Evolutionary conservation across 2,888 invertebrate genomes (phyloP).

Genomic region (Spodoptera picta): DNA sequence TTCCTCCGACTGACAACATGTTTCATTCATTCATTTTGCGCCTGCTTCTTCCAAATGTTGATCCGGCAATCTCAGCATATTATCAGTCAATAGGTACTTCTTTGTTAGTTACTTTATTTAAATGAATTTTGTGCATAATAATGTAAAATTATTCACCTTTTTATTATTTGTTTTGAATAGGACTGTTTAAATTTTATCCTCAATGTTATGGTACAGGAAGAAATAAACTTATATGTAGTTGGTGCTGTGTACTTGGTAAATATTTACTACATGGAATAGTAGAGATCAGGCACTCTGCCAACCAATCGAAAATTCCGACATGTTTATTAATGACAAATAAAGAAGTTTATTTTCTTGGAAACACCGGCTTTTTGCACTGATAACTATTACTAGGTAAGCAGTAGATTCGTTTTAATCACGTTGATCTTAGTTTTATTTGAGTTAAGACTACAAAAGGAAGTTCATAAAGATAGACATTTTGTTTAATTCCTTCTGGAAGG

Average conservation of each 20-base stretch:
- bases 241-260: slow-evolving; percentile 40
- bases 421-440: slow-evolving; percentile 12
- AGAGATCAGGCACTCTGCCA: slow-evolving; percentile 54
- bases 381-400: slow-evolving; percentile 21
- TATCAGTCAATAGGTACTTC: slow-evolving; percentile 14
- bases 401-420: slow-evolving; percentile 22
- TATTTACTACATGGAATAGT: slow-evolving; percentile 47
- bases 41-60: too few relatives aligned
- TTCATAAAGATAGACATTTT: slow-evolving; percentile 13
- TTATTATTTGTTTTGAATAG: too few relatives aligned
- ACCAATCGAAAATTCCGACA: slow-evolving; percentile 25
- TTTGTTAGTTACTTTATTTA: slow-evolving; percentile 6
- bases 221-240: slow-evolving; percentile 36
- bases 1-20: slow-evolving; percentile 4
- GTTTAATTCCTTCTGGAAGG: slow-evolving; percentile 3
- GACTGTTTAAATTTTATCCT: slow-evolving; percentile 9
- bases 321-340: slow-evolving; percentile 35
- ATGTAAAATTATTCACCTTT: too few relatives aligned
- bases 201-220: slow-evolving; percentile 46
- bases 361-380: slow-evolving; percentile 15
- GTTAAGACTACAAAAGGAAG: slow-evolving; percentile 3
- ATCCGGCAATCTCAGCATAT: too few relatives aligned
- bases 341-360: slow-evolving; percentile 20
- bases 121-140: too few relatives aligned
- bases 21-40: neutral